Evolutionary conservation across 1,140 invertebrate species (phyloP).

Genomic region (Bombus fervidus): DNA sequence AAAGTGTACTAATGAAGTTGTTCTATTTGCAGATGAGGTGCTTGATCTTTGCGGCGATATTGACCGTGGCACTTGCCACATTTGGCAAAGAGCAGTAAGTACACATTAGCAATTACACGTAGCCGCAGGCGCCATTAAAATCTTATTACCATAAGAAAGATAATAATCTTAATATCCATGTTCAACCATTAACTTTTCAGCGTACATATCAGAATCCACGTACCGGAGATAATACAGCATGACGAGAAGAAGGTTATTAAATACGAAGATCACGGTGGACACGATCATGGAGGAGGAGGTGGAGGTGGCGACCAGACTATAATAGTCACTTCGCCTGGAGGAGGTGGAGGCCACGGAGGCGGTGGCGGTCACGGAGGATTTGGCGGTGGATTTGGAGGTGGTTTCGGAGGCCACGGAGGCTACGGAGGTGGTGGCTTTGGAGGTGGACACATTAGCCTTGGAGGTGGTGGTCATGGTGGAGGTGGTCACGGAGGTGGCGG

Average conservation of each 20-base stretch:
- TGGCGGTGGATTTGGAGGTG: conserved; percentile 36
- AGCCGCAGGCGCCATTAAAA: background rate
- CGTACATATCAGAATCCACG: conserved; percentile 80
- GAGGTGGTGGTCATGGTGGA: conserved; percentile 19
- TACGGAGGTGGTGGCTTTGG: conserved; percentile 46
- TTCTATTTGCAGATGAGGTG: conserved; percentile 65
- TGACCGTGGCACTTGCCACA: conserved; percentile 72
- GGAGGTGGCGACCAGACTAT: conserved; percentile 28
- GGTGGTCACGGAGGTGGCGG: conserved; percentile 43
- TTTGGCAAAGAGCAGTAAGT: conserved; percentile 81
- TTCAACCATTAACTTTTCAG: conserved; percentile 64
- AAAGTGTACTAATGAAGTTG: background rate
- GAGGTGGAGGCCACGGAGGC: conserved; percentile 58
- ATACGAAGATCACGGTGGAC: conserved; percentile 72
- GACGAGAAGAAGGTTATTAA: conserved; percentile 71
- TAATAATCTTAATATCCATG: too few relatives aligned
- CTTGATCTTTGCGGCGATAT: conserved; percentile 63
- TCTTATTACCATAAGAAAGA: background rate
- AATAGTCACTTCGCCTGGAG: background rate
- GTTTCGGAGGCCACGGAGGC: conserved; percentile 27
- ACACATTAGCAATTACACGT: background rate
- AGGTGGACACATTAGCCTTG: conserved; percentile 35
- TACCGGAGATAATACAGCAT: conserved; percentile 75
- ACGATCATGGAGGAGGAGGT: conserved; percentile 64
- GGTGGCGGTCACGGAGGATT: conserved; percentile 49